These are phyloP conservation scores for Physocephala rufipes DNA, from an alignment of 2,888 invertebrate genomes.

Conservation along the genomic window DNA sequence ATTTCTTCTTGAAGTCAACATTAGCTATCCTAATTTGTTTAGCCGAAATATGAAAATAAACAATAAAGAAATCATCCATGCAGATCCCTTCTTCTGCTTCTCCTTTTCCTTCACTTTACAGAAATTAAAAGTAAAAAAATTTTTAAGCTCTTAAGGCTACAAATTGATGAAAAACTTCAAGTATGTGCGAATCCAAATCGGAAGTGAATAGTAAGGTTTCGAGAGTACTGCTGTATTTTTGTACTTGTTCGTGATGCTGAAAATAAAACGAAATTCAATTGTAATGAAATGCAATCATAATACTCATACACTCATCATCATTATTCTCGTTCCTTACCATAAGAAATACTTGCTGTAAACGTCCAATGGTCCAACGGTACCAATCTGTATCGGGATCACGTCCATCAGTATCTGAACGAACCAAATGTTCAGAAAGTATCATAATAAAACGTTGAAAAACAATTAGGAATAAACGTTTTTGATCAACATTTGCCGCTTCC, in stretches of 20 bases:
- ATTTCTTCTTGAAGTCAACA: neutral
- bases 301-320: constrained; percentile 4
- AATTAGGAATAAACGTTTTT: constrained; percentile 95
- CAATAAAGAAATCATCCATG: constrained; percentile 25
- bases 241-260: constrained; percentile 97
- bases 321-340: constrained; percentile 72
- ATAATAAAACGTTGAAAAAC: constrained; percentile 98
- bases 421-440: constrained; percentile 95
- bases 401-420: constrained; percentile 91
- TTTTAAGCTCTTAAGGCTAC: constrained; percentile 75
- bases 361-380: constrained; percentile 95
- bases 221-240: constrained; percentile 93
- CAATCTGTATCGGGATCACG: constrained; percentile 92
- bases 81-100: no score
- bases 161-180: constrained; percentile 98
- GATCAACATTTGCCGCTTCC: constrained; percentile 94
- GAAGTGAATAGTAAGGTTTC: constrained; percentile 96
- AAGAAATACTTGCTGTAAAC: constrained; percentile 94
- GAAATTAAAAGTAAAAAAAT: neutral
- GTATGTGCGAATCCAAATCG: constrained; percentile 93
- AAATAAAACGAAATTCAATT: constrained; percentile 62
- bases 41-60: constrained; percentile 15
- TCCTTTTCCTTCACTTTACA: no score
- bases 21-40: neutral
- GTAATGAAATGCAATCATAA: neutral